phyloP scores from a whole-genome alignment of 2,113 vertebrate species.

The Phyllopteryx taeniolatus region DNA sequence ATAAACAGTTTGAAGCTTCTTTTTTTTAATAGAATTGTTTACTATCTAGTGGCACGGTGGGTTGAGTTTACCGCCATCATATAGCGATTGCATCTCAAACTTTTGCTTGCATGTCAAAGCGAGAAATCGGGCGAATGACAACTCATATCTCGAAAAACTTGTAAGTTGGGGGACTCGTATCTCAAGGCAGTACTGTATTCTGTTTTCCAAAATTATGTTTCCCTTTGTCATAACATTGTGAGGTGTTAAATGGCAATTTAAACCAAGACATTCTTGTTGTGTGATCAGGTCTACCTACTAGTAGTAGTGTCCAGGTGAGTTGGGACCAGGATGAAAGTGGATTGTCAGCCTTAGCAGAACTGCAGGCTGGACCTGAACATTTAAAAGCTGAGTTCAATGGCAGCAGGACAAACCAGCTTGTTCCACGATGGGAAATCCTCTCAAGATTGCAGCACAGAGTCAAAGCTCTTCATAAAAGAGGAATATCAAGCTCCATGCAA shows the following conservation, averaged over 20 bases:
- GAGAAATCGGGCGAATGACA: too few species aligned
- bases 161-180: background rate
- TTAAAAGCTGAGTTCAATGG: slow-evolving; percentile 59
- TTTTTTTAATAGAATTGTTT: too few species aligned
- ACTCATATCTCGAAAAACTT: too few species aligned
- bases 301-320: slow-evolving; percentile 44
- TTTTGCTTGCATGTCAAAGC: too few species aligned
- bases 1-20: too few species aligned
- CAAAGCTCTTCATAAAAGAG: slow-evolving; percentile 54
- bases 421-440: slow-evolving; percentile 36
- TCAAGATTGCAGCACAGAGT: slow-evolving; percentile 68
- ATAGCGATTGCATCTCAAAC: too few species aligned
- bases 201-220: background rate
- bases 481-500: slow-evolving; percentile 62
- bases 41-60: too few species aligned
- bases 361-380: slow-evolving; percentile 59
- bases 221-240: background rate
- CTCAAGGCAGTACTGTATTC: background rate
- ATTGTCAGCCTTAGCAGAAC: slow-evolving; percentile 40
- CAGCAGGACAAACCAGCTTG: slow-evolving; percentile 17
- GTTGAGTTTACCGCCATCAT: too few species aligned
- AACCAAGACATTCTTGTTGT: background rate
- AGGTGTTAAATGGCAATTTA: background rate
- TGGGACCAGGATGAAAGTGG: slow-evolving; percentile 42
- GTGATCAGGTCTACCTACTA: slow-evolving; percentile 63